These are phyloP conservation scores for Cerastis rubricosa DNA, from an alignment of 2,888 invertebrate species.

Conservation along the genomic window DNA sequence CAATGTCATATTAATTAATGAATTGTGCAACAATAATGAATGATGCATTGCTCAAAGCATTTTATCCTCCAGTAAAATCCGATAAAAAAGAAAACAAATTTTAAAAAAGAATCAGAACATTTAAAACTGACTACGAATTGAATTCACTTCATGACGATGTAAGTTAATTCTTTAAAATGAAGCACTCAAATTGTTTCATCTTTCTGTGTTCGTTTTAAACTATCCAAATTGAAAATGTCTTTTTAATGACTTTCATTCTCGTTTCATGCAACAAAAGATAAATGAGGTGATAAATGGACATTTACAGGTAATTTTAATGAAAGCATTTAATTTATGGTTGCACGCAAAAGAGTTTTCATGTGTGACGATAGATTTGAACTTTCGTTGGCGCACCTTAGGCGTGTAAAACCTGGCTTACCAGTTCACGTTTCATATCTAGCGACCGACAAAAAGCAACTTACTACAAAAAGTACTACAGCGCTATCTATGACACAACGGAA, in stretches of 20 bases:
- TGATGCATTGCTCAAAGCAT: constrained; percentile 2
- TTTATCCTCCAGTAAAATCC: constrained; percentile 8
- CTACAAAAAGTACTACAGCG: too few relatives aligned
- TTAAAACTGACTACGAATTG: constrained; percentile 40
- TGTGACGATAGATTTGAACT: not conserved
- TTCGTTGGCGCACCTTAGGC: too few relatives aligned
- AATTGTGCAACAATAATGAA: constrained; percentile 2
- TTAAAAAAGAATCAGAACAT: constrained; percentile 28
- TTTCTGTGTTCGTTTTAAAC: constrained; percentile 33
- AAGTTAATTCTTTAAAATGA: constrained; percentile 39
- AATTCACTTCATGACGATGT: constrained; percentile 41
- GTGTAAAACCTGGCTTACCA: not conserved
- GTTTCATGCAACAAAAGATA: constrained; percentile 13
- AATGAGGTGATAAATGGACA: constrained; percentile 9
- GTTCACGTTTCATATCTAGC: not conserved
- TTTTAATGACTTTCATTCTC: constrained; percentile 42
- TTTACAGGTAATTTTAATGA: not conserved
- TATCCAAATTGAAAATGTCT: constrained; percentile 41
- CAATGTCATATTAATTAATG: constrained; percentile 4
- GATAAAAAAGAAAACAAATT: constrained; percentile 32
- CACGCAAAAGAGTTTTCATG: not conserved
- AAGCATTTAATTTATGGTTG: not conserved
- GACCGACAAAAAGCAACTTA: too few relatives aligned
- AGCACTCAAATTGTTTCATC: constrained; percentile 32
- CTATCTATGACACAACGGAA: too few relatives aligned